phyloP scores from a whole-genome alignment of 2,797 vertebrate genomes.

The Falco rusticolus region DNA sequence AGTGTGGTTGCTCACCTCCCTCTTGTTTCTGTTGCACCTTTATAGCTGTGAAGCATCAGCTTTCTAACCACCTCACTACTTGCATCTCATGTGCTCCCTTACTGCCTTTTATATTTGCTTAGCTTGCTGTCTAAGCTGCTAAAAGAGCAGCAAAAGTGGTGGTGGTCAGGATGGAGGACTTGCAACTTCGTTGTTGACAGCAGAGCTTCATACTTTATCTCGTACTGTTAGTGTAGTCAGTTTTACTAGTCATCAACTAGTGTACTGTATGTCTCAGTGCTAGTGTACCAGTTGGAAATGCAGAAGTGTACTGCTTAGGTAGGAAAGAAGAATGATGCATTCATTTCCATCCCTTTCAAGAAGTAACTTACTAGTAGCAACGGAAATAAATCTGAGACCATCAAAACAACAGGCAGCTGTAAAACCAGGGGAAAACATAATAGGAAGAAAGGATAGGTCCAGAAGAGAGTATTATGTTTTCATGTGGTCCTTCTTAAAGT shows the following conservation, averaged over 20 bases:
- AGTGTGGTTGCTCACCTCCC: not conserved
- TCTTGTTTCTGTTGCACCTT: not conserved
- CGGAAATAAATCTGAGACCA: not conserved
- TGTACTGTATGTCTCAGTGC: not conserved
- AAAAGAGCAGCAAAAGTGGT: not conserved
- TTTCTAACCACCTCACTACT: not conserved
- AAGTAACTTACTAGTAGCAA: not conserved
- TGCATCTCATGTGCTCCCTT: not conserved
- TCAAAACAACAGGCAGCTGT: not conserved
- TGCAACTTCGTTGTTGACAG: rapidly evolving
- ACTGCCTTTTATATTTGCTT: not conserved
- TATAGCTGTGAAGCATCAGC: not conserved
- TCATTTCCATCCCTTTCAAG: not conserved
- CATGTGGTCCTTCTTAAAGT: not conserved
- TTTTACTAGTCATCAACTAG: not conserved
- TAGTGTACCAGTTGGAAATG: not conserved
- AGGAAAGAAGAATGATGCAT: not conserved
- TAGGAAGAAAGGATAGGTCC: not conserved
- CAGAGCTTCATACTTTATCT: not conserved
- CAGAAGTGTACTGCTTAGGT: not conserved
- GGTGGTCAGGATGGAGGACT: not conserved
- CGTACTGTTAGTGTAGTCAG: not conserved
- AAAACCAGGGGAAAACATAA: not conserved
- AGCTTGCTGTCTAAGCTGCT: not conserved
- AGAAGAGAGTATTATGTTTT: not conserved